Evolutionary conservation across 2,888 invertebrate species (phyloP), one percentile per base, ranked within the genome.

Genomic region (Morpho helenor): DNA sequence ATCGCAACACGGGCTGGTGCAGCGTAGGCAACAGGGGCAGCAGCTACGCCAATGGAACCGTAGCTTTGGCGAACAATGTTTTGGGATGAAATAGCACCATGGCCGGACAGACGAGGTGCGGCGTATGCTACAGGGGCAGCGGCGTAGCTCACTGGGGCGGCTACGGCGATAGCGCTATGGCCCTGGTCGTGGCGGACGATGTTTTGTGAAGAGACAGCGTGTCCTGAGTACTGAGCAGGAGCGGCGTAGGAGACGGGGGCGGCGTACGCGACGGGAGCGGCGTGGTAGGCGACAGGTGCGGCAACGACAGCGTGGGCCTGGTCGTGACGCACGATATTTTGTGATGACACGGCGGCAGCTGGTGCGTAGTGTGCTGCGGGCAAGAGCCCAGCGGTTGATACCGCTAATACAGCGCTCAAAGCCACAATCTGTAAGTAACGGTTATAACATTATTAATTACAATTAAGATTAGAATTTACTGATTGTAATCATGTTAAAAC

Each of bases 311-410:
- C 67, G 49, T 64, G 80, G 69, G 63, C 79, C 75, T 73, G 81
- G 76, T 82, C 84, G 68, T 80, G 82, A 53, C 85, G 79, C 41
- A 84, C 73, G 66, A 84, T 80, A 74, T 73, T 82, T 66, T 82
- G 83, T 22, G 82, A 82, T 49, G 84, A 85, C 49, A 84, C 80
- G 7, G 81, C 82, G 7, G 68, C 74, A 23, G 79, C 78, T 7
- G 76, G 66, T 4, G 79, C 76, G 70, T 79, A 79, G 70, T 83
- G 84, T 46, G 86, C 86, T 41, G 57, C 44, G 10, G 81, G 68
- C 66, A 84, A 62, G 23, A 85, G 77, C 58, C 82, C 84, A 7
- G 83, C 84, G 66, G 80, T 74, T 60, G 79, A 72, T 49, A 75
- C 82, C 5, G 82, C 82, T 71, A 77, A 73, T 43, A 83, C 61